phyloP scores from a whole-genome alignment of 2,888 invertebrate species.

The Conomelus anceps region DNA sequence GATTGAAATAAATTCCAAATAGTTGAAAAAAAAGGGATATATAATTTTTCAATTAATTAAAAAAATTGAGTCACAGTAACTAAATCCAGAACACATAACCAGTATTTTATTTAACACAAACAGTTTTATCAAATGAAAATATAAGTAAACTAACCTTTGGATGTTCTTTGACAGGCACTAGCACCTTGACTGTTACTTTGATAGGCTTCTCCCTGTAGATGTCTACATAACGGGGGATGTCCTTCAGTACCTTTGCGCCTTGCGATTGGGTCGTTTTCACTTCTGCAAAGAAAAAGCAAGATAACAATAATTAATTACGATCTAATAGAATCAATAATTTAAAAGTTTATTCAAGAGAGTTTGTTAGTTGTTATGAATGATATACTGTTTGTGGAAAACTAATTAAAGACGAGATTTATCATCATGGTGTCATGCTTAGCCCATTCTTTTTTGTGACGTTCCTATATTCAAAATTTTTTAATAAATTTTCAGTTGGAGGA shows the following conservation, averaged over 20 bases:
- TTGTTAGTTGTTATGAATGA: no score
- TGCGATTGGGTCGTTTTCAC: constrained; percentile 31
- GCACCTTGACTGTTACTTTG: constrained; percentile 76
- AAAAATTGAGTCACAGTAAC: not conserved
- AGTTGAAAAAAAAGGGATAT: no score
- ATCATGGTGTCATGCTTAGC: no score
- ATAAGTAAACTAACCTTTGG: constrained; percentile 51
- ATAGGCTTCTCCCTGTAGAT: constrained; percentile 81
- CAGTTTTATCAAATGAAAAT: not conserved
- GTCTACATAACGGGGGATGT: constrained; percentile 63
- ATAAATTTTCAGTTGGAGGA: no score
- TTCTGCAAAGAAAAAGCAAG: constrained; percentile 28
- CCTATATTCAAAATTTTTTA: no score
- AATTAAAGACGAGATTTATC: no score
- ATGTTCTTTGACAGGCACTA: constrained; percentile 79
- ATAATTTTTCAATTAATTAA: no score
- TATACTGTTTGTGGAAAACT: no score
- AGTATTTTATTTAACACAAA: not conserved
- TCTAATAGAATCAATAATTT: no score
- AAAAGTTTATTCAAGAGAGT: no score
- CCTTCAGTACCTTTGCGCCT: constrained; percentile 39
- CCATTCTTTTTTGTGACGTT: no score
- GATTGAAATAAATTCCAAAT: no score
- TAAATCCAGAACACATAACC: not conserved
- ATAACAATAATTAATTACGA: not conserved